Evolutionary conservation across 2,113 vertebrate species (phyloP).

Genomic region (Sinocyclocheilus anshuiensis): DNA sequence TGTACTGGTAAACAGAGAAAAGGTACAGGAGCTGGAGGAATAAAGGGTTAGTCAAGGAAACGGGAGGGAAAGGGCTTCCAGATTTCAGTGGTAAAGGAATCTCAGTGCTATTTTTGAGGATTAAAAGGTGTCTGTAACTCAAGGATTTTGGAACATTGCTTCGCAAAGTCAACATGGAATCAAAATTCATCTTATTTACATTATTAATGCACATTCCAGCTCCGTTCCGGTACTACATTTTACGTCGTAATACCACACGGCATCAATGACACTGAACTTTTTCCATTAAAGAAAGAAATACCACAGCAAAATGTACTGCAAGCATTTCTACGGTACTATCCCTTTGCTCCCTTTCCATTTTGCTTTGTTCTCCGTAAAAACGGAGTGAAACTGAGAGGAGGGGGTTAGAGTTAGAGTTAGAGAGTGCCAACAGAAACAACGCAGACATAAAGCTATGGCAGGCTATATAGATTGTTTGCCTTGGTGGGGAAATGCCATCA

Average conservation of each 20-base stretch:
- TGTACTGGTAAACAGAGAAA: not conserved
- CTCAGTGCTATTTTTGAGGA: not conserved
- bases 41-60: constrained; percentile 37
- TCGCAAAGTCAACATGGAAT: not conserved
- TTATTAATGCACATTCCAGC: not conserved
- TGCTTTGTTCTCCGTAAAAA: constrained; percentile 35
- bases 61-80: not conserved
- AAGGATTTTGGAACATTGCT: not conserved
- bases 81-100: not conserved
- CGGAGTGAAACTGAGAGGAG: constrained; percentile 44
- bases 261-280: not conserved
- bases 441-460: constrained; percentile 45
- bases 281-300: not conserved
- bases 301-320: not conserved
- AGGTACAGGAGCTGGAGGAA: not conserved
- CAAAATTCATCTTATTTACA: not conserved
- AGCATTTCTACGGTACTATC: constrained; percentile 19
- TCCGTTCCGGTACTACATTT: not conserved
- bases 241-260: not conserved
- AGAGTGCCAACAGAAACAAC: constrained; percentile 60
- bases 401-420: constrained; percentile 38
- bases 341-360: constrained; percentile 47
- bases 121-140: not conserved
- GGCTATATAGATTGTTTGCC: constrained; percentile 63
- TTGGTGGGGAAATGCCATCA: constrained; percentile 59